Base-by-base conservation (phyloP, 1,140 invertebrate species). In the Belonocnema kinseyi region DNA sequence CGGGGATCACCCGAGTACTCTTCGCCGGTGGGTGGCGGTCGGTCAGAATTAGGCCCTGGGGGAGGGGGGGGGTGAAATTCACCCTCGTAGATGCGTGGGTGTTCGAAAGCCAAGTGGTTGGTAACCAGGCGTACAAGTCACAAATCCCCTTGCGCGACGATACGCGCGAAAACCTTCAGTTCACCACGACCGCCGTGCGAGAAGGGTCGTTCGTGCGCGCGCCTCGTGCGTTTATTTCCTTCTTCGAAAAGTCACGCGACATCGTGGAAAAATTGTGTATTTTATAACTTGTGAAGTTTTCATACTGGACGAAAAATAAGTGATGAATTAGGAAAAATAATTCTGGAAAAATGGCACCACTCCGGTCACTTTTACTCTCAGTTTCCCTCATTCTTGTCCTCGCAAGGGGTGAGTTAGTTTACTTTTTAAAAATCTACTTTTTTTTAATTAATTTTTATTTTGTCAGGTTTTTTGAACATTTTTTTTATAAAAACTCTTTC, bases 101-200 rank as follows among this genome's bases (percentile, higher is more conserved):
- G 61, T 66, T 66, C 21, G 26, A 66, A 66, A 66, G 61, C 61
- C 61, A 66, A 66, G 61, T 33, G 61, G 61, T 66, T 66, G 61
- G 61, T 33, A 66, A 66, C 61, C 61, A 13, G 61, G 33, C 61
- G 61, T 66, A 66, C 33, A 40, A 66, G 61, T 66, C 61, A 66
- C 61, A 66, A 66, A 66, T 66, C 40, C 61, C 33, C 61, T 66
- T 66, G 61, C 61, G 61, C 61, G 61, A 66, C 33, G n/a, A 46
- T 33, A 66, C 61, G 61, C 61, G 61, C 61, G 61, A 66, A 66
- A 66, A 46, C 40, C 61, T 66, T 40, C 61, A 66, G 61, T 66
- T 66, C 61, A 66, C 21, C 61, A 66, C 61, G 61, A 40, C 61
- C 61, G 61, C 33, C 61, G 61, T 66, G 61, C 61, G 61, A 66